These are phyloP conservation scores for Zoroaster sp. DNA, from an alignment of 53 echinoderm and acorn worm species.

Conservation along the genomic window DNA sequence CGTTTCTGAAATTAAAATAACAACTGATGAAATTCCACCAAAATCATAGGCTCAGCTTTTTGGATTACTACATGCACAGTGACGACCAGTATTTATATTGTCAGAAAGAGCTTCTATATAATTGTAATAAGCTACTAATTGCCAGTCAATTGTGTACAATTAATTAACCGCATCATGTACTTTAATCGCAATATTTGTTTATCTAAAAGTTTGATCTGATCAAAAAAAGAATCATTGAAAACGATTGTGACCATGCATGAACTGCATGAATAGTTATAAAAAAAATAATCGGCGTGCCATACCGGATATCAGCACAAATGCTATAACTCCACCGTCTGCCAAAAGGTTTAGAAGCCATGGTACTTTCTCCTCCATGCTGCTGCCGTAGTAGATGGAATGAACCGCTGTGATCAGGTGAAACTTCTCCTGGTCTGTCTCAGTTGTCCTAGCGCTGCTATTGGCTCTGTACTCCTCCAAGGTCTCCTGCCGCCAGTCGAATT, in stretches of 20 bases:
- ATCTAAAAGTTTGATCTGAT: no score
- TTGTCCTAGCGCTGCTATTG: neutral
- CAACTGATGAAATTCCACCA: neutral
- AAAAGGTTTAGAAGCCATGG: neutral
- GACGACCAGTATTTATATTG: no score
- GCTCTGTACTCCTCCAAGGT: neutral
- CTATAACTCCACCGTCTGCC: constrained; percentile 11
- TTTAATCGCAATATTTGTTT: no score
- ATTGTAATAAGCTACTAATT: no score
- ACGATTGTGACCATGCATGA: no score
- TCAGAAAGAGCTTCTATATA: no score
- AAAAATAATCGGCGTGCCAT: no score
- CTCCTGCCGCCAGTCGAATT: constrained; percentile 24
- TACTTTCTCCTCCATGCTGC: constrained; percentile 24
- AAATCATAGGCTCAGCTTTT: neutral
- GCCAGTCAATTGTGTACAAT: no score
- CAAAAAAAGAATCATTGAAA: no score
- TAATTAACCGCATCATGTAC: no score
- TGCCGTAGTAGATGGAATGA: constrained; percentile 24
- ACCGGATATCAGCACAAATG: constrained; percentile 19
- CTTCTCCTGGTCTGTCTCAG: neutral
- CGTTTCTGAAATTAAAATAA: neutral
- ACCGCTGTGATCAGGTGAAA: constrained; percentile 33
- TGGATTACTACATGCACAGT: no score
- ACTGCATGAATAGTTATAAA: no score